Percentiles rank a stretch among this genome's conserved stretches.
Conservation (phyloP, 2,113 vertebrate genomes). For the Catharus fuscescens region DNA sequence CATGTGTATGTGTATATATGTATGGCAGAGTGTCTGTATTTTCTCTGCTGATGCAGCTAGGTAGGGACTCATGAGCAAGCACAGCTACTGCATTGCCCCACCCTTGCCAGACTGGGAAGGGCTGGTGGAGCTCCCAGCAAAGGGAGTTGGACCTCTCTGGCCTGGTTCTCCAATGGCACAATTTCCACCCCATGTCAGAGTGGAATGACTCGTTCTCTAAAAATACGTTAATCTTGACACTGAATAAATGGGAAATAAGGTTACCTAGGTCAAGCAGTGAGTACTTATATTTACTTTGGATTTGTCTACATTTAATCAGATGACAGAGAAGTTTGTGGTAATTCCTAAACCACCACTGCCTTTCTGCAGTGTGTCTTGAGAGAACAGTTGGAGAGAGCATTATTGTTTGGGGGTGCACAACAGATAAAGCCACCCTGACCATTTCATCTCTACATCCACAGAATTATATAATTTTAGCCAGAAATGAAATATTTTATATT, state of each 20-base stretch:
- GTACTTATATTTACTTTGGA: not conserved
- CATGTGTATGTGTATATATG: fast-evolving
- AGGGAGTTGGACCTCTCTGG: not conserved
- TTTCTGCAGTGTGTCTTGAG: not conserved
- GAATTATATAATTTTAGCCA: not conserved
- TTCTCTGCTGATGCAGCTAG: not conserved
- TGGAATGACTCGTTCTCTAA: not conserved
- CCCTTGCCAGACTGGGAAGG: fast-evolving
- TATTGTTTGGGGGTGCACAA: not conserved
- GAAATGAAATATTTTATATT: not conserved
- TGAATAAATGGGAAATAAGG: not conserved
- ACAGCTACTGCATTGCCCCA: not conserved
- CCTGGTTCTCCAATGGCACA: not conserved
- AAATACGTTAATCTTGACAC: not conserved
- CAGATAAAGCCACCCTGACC: not conserved
- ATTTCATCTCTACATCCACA: not conserved
- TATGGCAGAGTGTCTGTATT: not conserved
- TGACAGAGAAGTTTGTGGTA: not conserved
- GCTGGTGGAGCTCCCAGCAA: fast-evolving
- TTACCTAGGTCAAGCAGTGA: not conserved
- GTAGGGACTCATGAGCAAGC: not conserved
- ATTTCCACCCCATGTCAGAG: not conserved
- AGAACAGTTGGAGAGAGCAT: not conserved
- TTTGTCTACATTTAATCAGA: not conserved
- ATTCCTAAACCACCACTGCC: not conserved